Conservation (phyloP, 2,888 invertebrate genomes). For the Lithophane leautieri region DNA sequence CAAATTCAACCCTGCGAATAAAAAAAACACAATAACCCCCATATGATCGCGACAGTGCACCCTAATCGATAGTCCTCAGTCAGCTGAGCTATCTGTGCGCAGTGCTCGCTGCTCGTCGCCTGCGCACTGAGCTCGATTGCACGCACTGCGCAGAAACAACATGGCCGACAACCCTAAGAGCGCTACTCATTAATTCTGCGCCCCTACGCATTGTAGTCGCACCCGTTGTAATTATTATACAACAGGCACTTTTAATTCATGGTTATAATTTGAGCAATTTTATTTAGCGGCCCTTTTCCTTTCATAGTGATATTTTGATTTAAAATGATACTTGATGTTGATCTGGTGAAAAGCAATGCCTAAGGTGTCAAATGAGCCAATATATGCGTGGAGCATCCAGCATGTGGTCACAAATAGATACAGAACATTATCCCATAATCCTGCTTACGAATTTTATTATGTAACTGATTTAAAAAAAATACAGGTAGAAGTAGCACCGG, state of each 20-base stretch:
- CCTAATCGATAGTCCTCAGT: slow-evolving; percentile 69
- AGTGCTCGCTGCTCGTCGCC: slow-evolving; percentile 73
- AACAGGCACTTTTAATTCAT: slow-evolving; percentile 59
- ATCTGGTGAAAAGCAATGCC: background rate
- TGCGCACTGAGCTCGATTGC: slow-evolving; percentile 77
- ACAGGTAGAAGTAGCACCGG: background rate
- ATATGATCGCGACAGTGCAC: slow-evolving; percentile 62
- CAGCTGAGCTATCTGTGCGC: slow-evolving; percentile 72
- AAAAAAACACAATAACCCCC: slow-evolving; percentile 56
- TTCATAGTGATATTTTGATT: background rate
- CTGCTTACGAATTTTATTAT: background rate
- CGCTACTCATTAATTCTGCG: slow-evolving; percentile 77
- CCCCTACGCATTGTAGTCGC: slow-evolving; percentile 79
- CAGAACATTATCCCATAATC: background rate
- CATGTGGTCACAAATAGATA: background rate
- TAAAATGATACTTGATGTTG: background rate
- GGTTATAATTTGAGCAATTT: slow-evolving; percentile 36
- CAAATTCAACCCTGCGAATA: slow-evolving; percentile 66
- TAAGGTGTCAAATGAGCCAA: background rate
- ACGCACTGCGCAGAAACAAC: slow-evolving; percentile 76
- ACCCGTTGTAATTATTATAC: slow-evolving; percentile 75
- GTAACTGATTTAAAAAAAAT: background rate
- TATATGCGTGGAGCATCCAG: background rate
- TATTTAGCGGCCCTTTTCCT: background rate
- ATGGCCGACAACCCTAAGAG: slow-evolving; percentile 73